A percentile compares a stretch with the other conserved stretches of the same genome.
These are phyloP conservation scores for Salvator merianae DNA, from an alignment of 2,113 vertebrate genomes.

Conservation along the genomic window DNA sequence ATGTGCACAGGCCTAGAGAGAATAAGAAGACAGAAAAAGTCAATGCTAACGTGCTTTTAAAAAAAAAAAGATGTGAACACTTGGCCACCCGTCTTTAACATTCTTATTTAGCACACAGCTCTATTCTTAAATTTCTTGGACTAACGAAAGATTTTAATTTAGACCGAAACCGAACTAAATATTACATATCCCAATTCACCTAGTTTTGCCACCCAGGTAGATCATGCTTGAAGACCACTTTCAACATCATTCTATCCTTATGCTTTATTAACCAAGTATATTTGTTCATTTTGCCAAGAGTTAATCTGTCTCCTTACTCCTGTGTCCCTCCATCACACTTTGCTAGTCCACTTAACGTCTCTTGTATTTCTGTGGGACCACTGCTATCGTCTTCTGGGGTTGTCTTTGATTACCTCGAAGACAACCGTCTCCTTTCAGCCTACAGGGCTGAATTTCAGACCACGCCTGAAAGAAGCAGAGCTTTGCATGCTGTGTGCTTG, in stretches of 20 bases:
- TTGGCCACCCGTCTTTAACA: background rate
- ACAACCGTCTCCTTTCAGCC: no score
- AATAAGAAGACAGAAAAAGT: background rate
- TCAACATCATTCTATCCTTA: background rate
- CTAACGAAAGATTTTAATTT: background rate
- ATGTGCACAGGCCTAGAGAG: conserved; percentile 90
- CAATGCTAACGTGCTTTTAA: background rate
- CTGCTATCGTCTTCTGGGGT: no score
- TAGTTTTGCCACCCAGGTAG: background rate
- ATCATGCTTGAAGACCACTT: background rate
- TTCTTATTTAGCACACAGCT: no score
- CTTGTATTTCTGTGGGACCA: no score
- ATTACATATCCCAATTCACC: background rate
- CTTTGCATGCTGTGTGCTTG: no score
- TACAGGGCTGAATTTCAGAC: no score
- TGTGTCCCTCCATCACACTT: background rate
- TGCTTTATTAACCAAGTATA: background rate
- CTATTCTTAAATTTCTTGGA: background rate
- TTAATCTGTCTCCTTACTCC: background rate
- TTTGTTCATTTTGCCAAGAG: background rate
- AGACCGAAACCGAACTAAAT: background rate
- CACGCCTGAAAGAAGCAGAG: no score
- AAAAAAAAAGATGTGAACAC: background rate
- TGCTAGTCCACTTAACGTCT: no score
- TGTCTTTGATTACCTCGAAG: no score